Evolutionary conservation across 92 coral and sea anemone genomes (phyloP), one percentile per base, ranked within the genome.

Genomic region (Zoanthus sansibaricus): DNA sequence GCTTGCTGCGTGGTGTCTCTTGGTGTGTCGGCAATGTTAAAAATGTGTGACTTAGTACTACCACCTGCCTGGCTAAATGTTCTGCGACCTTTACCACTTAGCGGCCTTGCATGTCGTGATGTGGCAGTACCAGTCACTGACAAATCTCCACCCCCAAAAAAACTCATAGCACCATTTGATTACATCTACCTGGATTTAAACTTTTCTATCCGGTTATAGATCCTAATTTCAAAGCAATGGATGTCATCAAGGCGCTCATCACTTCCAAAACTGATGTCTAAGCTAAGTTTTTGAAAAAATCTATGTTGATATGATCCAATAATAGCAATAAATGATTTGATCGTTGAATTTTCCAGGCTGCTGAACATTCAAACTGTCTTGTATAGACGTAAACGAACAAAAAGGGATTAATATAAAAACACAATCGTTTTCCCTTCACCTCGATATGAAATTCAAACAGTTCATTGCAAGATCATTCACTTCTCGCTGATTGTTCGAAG

Each of bases 61-160:
- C 94, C 98, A 13, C 94, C 98, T 68, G 77, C 89, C 55, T 83
- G 87, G 13, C 92, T 90, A 62, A 76, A 86, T 15, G 95, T 93
- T 20, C 93, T 84, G 1, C 85, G 94, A 46, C 92, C 90, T 48
- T 87, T 90, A 31, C 98, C 98, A 91, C 98, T 94, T 2, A 51
- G 32, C 21, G 98, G 98, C n/a, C 98, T 87, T 74, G 94, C 92
- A 79, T 96, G 92, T 32, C 98, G 87, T 33, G 98, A 92, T 20
- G 96, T 93, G 45, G 98, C 78, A 13, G 83, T 94, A 4, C 98
- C 98, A 79, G 98, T 93, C 20, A 96, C 95, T 31, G 98, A 90
- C 56, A 96, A 82, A 59, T 96, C 96, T 66, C 55, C 72, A 3
- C 85, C 85, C 47, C 85, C 85, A 66, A 80, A 80, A 71, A 80